These are phyloP conservation scores for Clitarchus hookeri DNA, from an alignment of 2,888 invertebrate genomes.

Conservation along the genomic window DNA sequence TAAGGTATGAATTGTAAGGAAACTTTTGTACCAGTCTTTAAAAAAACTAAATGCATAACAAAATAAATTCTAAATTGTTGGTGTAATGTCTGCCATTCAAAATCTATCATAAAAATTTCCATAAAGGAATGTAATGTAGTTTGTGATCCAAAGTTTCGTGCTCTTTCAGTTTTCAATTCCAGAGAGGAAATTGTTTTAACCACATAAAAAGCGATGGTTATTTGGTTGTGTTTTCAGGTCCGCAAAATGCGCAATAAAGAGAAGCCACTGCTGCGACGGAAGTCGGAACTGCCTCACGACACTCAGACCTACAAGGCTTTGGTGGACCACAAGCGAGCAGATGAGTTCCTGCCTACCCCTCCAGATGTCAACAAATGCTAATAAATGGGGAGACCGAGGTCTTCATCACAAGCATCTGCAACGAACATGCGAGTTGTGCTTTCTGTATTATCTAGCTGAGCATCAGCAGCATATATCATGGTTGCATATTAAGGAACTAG, in stretches of 20 bases:
- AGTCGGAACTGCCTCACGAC: constrained; percentile 95
- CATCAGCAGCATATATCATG: neutral
- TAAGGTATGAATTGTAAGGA: too few relatives aligned
- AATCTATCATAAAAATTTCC: too few relatives aligned
- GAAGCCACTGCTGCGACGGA: constrained; percentile 89
- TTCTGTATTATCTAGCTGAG: constrained; percentile 9
- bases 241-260: constrained; percentile 73
- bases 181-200: too few relatives aligned
- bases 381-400: constrained; percentile 32
- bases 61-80: too few relatives aligned
- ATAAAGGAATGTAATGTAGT: too few relatives aligned
- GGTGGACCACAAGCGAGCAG: constrained; percentile 89
- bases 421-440: constrained; percentile 5
- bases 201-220: neutral
- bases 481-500: neutral
- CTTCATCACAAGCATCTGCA: neutral
- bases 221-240: constrained; percentile 53
- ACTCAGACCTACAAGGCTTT: constrained; percentile 88
- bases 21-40: too few relatives aligned
- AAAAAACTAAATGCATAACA: too few relatives aligned
- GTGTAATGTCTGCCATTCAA: too few relatives aligned
- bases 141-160: neutral
- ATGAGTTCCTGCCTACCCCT: constrained; percentile 85
- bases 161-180: neutral
- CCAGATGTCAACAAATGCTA: constrained; percentile 88